Evolutionary conservation across 2,113 vertebrate species (phyloP), one percentile per base, ranked within the genome.

Genomic region (Dinomys branickii): DNA sequence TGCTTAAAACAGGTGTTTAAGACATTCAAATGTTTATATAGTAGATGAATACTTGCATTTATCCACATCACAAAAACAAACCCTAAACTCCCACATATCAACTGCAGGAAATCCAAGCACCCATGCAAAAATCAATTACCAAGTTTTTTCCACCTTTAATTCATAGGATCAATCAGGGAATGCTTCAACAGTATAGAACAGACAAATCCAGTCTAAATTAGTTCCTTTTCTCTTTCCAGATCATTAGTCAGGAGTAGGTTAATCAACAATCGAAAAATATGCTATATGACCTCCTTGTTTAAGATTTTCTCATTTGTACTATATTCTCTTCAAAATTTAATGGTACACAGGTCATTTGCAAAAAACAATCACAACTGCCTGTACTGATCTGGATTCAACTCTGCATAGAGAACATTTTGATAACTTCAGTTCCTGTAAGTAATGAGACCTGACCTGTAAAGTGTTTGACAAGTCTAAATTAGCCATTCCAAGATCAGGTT

Each of bases 71-170:
- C 16, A 91, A 59, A 90, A 88, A 80, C n/a, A 69, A 90, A 65
- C 33, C n/a, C 77, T n/a, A 16, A 95, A 84, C 41, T 26, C 14
- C 61, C 67, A 71, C 17, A 47, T 8, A 67, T 30, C 33, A 73
- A 85, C 52, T 93, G 75, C 1, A 88, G 12, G 2, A 88, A 97
- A 85, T 59, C 2, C 30, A 89, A 82, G 67, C n/a, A 77, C 44
- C 52, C 30, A 88, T 14, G 54, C 44, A 91, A 93, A 97, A 94
- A 59, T 85, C 91, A 73, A 91, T 75, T n/a, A 75, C 22, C 82
- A 82, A 71, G 16, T 50, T 63, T 50, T 88, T 95, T 50, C n/a
- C 22, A 94, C 47, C 56, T 94, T 91, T 94, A 61, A 67, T 58
- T 88, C 91, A 69, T 59, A 85, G 17, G 33, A 10, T 56, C 58